Base-by-base conservation (phyloP, 2,888 invertebrate genomes). In the Abrostola tripartita region DNA sequence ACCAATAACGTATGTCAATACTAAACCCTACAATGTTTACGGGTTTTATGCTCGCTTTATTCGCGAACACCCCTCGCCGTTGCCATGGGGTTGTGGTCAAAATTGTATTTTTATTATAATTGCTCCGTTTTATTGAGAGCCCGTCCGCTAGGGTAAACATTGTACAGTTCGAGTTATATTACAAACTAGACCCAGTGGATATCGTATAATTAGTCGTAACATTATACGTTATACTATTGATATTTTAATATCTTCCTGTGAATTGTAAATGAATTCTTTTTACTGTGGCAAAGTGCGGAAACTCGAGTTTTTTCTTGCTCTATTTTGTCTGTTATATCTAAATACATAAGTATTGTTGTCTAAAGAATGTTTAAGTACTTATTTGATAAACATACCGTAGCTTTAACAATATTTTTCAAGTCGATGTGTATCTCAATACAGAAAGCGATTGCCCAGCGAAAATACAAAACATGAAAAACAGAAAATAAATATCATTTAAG, bases 21-120 rank as follows among this genome's bases (percentile, higher is more conserved):
- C 76, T 72, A 85, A 83, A 68, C 83, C 82, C 72, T 74, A 65
- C 76, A 73, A 82, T 83, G 84, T 88, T 89, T 88, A 88, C 81
- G 81, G 84, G 83, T 88, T 90, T 88, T 88, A 90, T 85, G 83
- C 84, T 83, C 83, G 86, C 83, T 90, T 92, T 92, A 92, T 93
- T 93, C 82, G 93, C 94, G 82, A 92, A 87, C 90, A 88, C 91
- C 92, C 92, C 87, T 88, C 85, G 74, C 79, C 82, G 81, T 87
- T 82, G 82, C 80, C 71, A 82, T 85, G 87, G 93, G 93, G 94
- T 90, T 92, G 93, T 84, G 91, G 92, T 92, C 89, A 87, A 92
- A 93, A 94, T 93, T 93, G 92, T 94, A 93, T 94, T 94, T 94
- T 94, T 94, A 94, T 94, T 93, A 90, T 94, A 94, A 94, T 92